These are phyloP conservation scores for Gephyroberyx darwinii DNA, from an alignment of 2,797 vertebrate genomes.

Conservation along the genomic window DNA sequence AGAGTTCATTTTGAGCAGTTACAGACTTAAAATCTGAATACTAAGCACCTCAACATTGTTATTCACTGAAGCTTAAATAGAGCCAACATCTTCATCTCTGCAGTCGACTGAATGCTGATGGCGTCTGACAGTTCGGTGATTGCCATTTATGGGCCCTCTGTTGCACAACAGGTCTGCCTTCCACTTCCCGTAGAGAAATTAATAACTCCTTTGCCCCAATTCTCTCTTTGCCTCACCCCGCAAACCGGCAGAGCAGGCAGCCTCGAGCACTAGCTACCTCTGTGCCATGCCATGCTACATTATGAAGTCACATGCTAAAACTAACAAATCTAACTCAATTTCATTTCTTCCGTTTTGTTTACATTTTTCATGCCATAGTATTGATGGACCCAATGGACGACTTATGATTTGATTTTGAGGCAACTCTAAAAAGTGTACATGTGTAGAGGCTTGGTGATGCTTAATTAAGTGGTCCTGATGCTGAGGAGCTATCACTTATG, in stretches of 20 bases:
- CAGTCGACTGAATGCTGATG: slow-evolving; percentile 40
- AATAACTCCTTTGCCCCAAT: slow-evolving; percentile 13
- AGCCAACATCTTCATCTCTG: slow-evolving; percentile 42
- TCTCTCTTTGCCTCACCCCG: neutral
- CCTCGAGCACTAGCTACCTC: neutral
- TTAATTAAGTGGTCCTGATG: slow-evolving; percentile 74
- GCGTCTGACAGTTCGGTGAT: slow-evolving; percentile 41
- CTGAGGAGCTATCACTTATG: slow-evolving; percentile 52
- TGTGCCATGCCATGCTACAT: slow-evolving; percentile 4
- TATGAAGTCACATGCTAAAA: neutral
- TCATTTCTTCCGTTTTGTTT: slow-evolving; percentile 44
- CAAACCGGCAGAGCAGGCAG: neutral
- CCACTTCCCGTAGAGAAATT: slow-evolving; percentile 12
- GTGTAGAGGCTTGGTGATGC: slow-evolving; percentile 22
- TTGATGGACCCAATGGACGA: slow-evolving; percentile 19
- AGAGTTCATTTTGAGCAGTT: slow-evolving; percentile 42
- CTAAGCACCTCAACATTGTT: slow-evolving; percentile 12
- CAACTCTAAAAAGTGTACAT: slow-evolving; percentile 47
- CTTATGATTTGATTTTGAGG: slow-evolving; percentile 66
- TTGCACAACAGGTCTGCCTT: slow-evolving; percentile 31
- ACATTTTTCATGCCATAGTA: slow-evolving; percentile 26
- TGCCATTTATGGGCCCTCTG: slow-evolving; percentile 26
- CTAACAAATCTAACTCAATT: neutral
- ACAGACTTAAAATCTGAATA: slow-evolving; percentile 38
- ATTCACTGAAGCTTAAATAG: slow-evolving; percentile 30